phyloP scores from a whole-genome alignment of 2,888 invertebrate genomes.

The Petrolisthes manimaculis region DNA sequence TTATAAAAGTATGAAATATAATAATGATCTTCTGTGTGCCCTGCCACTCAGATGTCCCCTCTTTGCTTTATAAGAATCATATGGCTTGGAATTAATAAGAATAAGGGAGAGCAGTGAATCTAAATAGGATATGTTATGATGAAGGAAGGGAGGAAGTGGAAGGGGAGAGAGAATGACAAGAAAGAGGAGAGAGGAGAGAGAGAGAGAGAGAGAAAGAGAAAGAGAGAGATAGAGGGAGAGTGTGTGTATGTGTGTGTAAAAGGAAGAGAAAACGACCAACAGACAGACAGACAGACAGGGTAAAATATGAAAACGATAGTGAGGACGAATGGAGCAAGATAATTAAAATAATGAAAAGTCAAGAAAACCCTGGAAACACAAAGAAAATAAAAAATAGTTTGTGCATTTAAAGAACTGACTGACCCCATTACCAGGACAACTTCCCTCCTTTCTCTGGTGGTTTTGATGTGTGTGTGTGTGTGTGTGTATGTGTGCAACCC shows the following conservation, averaged over 20 bases:
- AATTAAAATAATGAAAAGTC: not conserved
- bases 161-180: not conserved
- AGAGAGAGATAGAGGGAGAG: not conserved
- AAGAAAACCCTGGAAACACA: not conserved
- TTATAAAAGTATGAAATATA: no score
- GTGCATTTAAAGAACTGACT: no score
- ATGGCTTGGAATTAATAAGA: no score
- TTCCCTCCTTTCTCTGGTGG: no score
- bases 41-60: no score
- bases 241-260: not conserved
- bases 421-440: no score
- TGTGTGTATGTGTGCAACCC: no score
- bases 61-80: no score
- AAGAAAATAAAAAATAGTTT: not conserved
- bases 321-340: not conserved
- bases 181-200: not conserved
- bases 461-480: no score
- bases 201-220: not conserved
- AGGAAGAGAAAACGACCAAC: not conserved
- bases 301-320: not conserved
- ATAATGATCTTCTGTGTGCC: no score
- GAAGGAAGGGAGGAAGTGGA: not conserved
- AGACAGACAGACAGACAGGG: not conserved
- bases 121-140: not conserved
- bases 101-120: not conserved